Base-by-base conservation (phyloP, 2,888 invertebrate species). In the Pomacea canaliculata region DNA sequence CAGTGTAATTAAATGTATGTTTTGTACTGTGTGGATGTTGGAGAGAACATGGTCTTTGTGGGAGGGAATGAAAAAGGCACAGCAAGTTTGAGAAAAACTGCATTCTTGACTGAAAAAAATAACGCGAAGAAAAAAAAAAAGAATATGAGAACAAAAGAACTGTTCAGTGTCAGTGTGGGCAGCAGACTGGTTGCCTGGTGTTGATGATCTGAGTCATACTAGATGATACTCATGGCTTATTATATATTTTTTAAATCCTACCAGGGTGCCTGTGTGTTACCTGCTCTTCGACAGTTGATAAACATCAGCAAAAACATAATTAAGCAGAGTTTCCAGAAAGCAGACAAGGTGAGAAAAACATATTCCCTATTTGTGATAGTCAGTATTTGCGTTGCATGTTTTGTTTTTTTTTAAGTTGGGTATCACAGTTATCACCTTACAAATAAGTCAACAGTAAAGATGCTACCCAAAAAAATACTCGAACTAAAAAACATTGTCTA, bases 241-340 rank as follows among this genome's bases (percentile, higher is more conserved):
- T 63, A n/a, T 63, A 63, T 63, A 5, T 9, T 19, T 63, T 12
- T 23, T 63, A 16, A 16, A n/a, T 19, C 19, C 48, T 71, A 78
- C 19, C 80, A 91, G 90, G 91, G 91, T 76, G 87, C 86, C 16
- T 91, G 90, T 86, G 90, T 92, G 56, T 84, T 91, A 66, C 91
- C 91, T 51, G 90, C 91, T 16, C 81, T 92, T 68, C 89, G 89
- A 76, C 91, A 92, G 80, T 83, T 92, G 67, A 89, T 91, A 73
- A 88, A 90, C 77, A 87, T 92, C 65, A 88, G 91, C 73, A 90
- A 90, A 80, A 91, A 90, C 78, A 91, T 92, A 73, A 87, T 90
- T 49, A 91, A 91, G 80, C 84, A 87, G 77, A 86, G 85, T 74
- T 88, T 87, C 79, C 87, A 89, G 78, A 92, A 92, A 83, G 89